Evolutionary conservation across 2,113 vertebrate genomes (phyloP).

Genomic region (Aegotheles bennettii): DNA sequence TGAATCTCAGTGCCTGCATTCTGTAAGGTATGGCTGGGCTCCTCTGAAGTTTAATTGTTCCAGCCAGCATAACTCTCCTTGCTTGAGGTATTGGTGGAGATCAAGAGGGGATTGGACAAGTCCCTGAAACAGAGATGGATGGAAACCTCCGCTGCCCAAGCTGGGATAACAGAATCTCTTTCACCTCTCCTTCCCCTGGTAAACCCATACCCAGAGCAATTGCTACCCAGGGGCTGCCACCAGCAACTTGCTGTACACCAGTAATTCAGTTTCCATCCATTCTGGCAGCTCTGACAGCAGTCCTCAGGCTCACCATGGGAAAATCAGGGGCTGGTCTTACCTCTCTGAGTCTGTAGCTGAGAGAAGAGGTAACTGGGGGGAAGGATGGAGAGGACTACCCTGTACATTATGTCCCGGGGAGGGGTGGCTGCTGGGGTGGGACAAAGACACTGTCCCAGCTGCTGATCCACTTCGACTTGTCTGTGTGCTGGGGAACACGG

Average conservation of each 20-base stretch:
- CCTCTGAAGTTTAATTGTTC: not conserved
- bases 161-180: not conserved
- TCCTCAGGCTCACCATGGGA: not conserved
- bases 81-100: not conserved
- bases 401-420: conserved; percentile 71
- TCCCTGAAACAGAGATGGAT: not conserved
- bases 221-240: not conserved
- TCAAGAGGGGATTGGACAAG: not conserved
- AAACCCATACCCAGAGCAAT: not conserved
- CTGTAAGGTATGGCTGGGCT: not conserved
- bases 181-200: not conserved
- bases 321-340: conserved; percentile 63
- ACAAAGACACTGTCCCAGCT: conserved; percentile 64
- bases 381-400: conserved; percentile 70
- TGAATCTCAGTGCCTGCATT: not conserved
- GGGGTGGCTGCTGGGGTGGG: conserved; percentile 69
- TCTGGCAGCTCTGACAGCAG: conserved; percentile 28
- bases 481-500: conserved; percentile 70
- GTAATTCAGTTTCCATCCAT: not conserved
- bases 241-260: not conserved
- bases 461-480: conserved; percentile 63
- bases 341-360: conserved; percentile 71
- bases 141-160: not conserved
- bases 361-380: conserved; percentile 69
- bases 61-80: not conserved